These are phyloP conservation scores for Halichoeres trimaculatus DNA, from an alignment of 2,113 vertebrate genomes.

Conservation along the genomic window DNA sequence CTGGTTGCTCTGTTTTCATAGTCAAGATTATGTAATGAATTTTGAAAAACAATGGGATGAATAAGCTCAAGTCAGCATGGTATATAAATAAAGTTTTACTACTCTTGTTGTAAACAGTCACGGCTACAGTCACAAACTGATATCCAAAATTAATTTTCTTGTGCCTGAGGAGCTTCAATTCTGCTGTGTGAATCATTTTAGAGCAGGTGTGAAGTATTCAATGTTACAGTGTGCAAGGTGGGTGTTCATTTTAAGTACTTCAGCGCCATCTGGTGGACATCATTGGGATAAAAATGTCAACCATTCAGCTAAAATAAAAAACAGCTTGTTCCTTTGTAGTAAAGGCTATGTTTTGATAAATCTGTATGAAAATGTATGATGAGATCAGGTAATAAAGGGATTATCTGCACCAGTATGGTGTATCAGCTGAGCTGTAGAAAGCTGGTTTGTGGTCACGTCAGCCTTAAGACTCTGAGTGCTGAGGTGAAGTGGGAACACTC, in stretches of 20 bases:
- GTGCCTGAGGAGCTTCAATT: neutral
- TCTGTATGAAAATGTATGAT: neutral
- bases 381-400: neutral
- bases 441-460: slow-evolving; percentile 17
- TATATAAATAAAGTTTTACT: neutral
- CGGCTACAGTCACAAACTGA: neutral
- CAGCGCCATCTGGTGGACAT: slow-evolving; percentile 52
- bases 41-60: neutral
- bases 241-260: slow-evolving; percentile 3
- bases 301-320: neutral
- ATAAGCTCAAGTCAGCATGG: neutral
- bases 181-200: neutral
- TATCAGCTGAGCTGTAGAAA: neutral
- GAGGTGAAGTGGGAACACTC: slow-evolving; percentile 49
- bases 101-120: neutral
- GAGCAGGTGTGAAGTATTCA: neutral
- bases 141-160: neutral
- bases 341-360: neutral
- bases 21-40: neutral
- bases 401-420: neutral
- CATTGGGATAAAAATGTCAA: neutral
- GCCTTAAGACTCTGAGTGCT: slow-evolving; percentile 22
- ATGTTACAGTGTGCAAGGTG: neutral
- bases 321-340: neutral
- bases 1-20: neutral